These are phyloP conservation scores for Horisme vitalbata DNA, from an alignment of 2,888 invertebrate species.

Conservation along the genomic window DNA sequence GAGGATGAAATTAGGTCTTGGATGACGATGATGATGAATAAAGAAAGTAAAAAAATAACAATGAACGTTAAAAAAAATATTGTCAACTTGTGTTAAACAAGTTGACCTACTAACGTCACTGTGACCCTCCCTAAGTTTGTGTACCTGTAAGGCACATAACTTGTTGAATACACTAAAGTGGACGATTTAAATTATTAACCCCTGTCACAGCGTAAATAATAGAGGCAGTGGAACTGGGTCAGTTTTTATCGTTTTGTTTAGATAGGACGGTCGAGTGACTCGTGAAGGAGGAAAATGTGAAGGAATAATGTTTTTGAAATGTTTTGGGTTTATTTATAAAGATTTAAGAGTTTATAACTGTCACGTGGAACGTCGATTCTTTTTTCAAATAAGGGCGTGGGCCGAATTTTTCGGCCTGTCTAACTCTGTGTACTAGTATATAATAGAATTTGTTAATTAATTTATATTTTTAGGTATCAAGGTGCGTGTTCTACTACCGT, in stretches of 20 bases:
- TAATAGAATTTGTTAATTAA: too few species aligned
- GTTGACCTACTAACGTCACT: not conserved
- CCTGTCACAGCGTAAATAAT: conserved; percentile 18
- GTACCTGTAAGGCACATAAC: conserved; percentile 12
- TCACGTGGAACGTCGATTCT: too few species aligned
- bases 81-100: not conserved
- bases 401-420: too few species aligned
- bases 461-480: too few species aligned
- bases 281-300: not conserved
- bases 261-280: conserved; percentile 8
- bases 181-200: conserved; percentile 32
- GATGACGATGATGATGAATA: too few species aligned
- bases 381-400: too few species aligned
- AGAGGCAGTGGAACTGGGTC: conserved; percentile 21
- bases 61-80: too few species aligned
- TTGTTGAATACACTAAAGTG: conserved; percentile 18
- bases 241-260: conserved; percentile 31
- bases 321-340: not conserved
- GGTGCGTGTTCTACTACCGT: too few species aligned
- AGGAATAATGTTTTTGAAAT: not conserved
- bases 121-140: conserved; percentile 10
- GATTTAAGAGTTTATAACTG: too few species aligned
- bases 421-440: too few species aligned
- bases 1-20: too few species aligned
- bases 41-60: too few species aligned